Percentiles rank a stretch among this genome's conserved stretches.
Evolutionary conservation across 2,797 vertebrate species (phyloP).

Genomic region (Coranthus polyacanthus): DNA sequence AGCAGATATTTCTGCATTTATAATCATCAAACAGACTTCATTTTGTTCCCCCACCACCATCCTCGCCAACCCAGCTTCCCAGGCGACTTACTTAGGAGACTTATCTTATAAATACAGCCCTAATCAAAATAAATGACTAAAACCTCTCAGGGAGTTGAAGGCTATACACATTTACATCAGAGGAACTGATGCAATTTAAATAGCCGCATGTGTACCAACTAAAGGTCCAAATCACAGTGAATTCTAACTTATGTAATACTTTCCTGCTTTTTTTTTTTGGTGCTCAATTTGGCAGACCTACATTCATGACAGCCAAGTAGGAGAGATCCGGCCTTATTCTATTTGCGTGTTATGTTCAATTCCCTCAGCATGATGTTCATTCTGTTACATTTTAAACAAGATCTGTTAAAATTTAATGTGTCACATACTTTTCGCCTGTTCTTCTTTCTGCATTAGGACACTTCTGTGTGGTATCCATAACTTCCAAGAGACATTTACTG

Average conservation of each 20-base stretch:
- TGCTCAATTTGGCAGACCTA: slow-evolving; percentile 75
- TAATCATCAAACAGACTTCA: slow-evolving; percentile 86
- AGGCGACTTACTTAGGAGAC: slow-evolving; percentile 81
- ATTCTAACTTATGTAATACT: slow-evolving; percentile 72
- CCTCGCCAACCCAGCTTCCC: slow-evolving; percentile 73
- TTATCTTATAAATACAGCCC: slow-evolving; percentile 88
- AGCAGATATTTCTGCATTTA: slow-evolving; percentile 84
- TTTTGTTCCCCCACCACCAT: slow-evolving; percentile 82
- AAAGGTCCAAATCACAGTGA: slow-evolving; percentile 65
- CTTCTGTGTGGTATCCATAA: slow-evolving; percentile 3
- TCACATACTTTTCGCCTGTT: slow-evolving; percentile 34
- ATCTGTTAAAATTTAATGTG: slow-evolving; percentile 47
- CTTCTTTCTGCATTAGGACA: background rate
- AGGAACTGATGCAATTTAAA: slow-evolving; percentile 82
- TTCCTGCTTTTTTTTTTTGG: slow-evolving; percentile 22
- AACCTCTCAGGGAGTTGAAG: slow-evolving; percentile 80
- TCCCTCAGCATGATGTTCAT: slow-evolving; percentile 46
- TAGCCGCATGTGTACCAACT: slow-evolving; percentile 63
- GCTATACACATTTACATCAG: slow-evolving; percentile 80
- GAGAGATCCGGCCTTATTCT: slow-evolving; percentile 62
- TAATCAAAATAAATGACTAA: slow-evolving; percentile 89
- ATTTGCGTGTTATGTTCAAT: slow-evolving; percentile 53
- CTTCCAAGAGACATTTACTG: background rate
- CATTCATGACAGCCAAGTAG: slow-evolving; percentile 72
- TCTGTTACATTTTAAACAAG: slow-evolving; percentile 55